Evolutionary conservation across 2,888 invertebrate species (phyloP), one percentile per base, ranked within the genome.

Genomic region (Linyphia triangularis): DNA sequence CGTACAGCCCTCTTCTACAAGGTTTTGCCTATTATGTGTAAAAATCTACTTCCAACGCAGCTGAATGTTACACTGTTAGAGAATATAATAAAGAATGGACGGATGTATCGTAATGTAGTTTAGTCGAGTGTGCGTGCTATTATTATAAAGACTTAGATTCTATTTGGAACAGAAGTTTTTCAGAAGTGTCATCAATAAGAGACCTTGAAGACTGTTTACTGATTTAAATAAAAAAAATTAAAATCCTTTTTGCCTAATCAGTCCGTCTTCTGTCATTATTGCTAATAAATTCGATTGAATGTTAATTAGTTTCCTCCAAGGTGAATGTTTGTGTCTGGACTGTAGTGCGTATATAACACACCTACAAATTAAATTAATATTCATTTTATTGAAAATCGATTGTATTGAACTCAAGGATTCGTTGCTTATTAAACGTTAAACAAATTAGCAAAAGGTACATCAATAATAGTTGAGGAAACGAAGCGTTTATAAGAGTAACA

Each of bases 341-440:
- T n/a, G 51, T 51, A n/a, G 51, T 51, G 51, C 51, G 51, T 51
- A n/a, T 59, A 59, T 51, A 51, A 51, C n/a, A 51, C n/a, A 1
- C 51, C 13, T 13, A 51, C 13, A 5, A 13, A 51, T 1, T 51
- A 5, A 16, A n/a, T 51, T 51, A n/a, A 51, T 51, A 51, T 51
- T 51, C 22, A 22, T 63, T 33, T 51, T 61, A 75, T 61, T 61
- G 30, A 16, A 24, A 37, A 26, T 22, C 26, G 40, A 40, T 61
- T 61, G 37, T 37, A 24, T 65, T 51, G 24, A 63, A 77, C 37
- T 77, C 63, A 61, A 77, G 63, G 77, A 37, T 77, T 77, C 63
- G 24, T n/a, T 40, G 26, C 33, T 37, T 63, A 77, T 61, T 77
- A 61, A 77, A 70, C 24, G 13, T 43, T 43, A 43, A 51, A 51